Conservation (phyloP, 2,797 vertebrate genomes). For the Catamblyrhynchus diadema region DNA sequence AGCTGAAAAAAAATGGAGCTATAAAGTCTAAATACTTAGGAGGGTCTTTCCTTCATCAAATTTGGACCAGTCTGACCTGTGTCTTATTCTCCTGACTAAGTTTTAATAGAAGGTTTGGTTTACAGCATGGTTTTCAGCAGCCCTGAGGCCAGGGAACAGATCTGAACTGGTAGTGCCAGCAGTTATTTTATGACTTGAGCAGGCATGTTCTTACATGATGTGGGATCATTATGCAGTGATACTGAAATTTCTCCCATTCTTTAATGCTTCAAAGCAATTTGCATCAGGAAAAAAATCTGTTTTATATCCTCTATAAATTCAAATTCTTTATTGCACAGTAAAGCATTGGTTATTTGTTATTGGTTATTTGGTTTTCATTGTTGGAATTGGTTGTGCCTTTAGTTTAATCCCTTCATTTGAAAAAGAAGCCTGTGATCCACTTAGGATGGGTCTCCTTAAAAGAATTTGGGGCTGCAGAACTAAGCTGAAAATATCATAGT, state of each 20-base stretch:
- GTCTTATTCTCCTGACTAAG: neutral
- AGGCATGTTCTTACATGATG: neutral
- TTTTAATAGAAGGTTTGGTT: neutral
- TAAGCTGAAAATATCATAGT: neutral
- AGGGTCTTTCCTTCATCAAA: conserved; percentile 6
- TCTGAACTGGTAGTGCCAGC: neutral
- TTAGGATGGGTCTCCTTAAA: neutral
- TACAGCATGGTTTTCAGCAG: neutral
- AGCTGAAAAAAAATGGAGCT: neutral
- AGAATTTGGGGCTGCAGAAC: neutral
- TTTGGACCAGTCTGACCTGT: neutral
- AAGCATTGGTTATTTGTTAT: neutral
- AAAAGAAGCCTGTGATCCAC: neutral
- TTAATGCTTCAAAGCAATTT: neutral
- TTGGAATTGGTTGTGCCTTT: neutral
- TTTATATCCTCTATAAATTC: neutral
- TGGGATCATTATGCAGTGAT: neutral
- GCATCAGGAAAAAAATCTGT: neutral
- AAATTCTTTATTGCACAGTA: neutral
- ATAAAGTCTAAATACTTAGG: neutral
- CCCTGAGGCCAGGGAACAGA: neutral
- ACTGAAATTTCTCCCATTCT: neutral
- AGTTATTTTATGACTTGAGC: neutral
- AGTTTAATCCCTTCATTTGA: neutral
- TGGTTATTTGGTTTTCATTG: neutral